Base-by-base conservation (phyloP, 2,888 invertebrate species). In the Nysson spinosus region DNA sequence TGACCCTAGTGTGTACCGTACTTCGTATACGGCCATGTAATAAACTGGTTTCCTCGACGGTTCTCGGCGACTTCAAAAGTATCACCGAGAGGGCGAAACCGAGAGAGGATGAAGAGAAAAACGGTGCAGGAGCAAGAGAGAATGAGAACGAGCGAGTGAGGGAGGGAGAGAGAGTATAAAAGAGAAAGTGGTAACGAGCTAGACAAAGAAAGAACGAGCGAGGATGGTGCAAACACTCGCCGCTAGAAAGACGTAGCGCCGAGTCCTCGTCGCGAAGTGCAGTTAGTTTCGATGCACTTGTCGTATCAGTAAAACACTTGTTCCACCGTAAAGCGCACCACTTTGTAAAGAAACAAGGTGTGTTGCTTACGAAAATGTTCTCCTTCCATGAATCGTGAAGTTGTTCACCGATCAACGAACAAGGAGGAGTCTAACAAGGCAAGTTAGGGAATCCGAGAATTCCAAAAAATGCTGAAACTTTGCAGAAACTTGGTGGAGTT, bases 1-100 rank as follows among this genome's bases (percentile, higher is more conserved):
- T 37, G 47, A 47, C 42, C 35, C 54, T 28, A 12, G 39, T 11
- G 14, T 30, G 39, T 28, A 26, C 32, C 26, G n/a, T n/a, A 5
- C 4, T 34, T 17, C 4, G 5, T 16, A 16, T n/a, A 14, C n/a
- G 34, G 37, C 16, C 16, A 14, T 47, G 34, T 51, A 56, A 70
- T 70, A 73, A 70, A 71, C 64, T 71, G 61, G 60, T 56, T 65
- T 60, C 19, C 68, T 63, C 54, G 55, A 57, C 50, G 60, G 54
- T 54, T 30, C 54, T 62, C 52, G 52, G 44, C 42, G 35, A 55
- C 51, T 64, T 62, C 62, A 71, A 74, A 71, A 64, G 51, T 47
- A 52, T 63, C 50, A 20, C 11, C 43, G n/a, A 28, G 22, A 17
- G 47, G 46, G 34, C 46, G 30, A 32, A 20, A 19, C 39, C 14